These are phyloP conservation scores for Agrotis puta DNA, from an alignment of 2,888 invertebrate species.

Conservation along the genomic window DNA sequence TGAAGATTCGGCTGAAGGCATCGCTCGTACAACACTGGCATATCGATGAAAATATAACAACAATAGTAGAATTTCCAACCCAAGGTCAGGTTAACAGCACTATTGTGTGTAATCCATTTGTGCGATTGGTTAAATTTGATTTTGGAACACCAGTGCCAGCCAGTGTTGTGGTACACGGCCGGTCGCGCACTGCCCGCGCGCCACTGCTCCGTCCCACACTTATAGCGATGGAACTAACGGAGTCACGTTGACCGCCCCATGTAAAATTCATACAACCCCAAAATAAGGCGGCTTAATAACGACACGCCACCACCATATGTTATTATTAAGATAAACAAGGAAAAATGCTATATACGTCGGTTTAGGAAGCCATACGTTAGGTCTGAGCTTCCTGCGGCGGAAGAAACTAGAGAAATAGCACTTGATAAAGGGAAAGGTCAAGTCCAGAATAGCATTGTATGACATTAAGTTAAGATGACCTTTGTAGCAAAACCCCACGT, in stretches of 20 bases:
- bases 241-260: constrained; percentile 82
- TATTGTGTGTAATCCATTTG: constrained; percentile 80
- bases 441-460: constrained; percentile 59
- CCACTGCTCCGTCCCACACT: constrained; percentile 79
- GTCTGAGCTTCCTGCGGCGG: constrained; percentile 51
- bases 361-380: constrained; percentile 66
- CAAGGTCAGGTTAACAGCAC: constrained; percentile 83
- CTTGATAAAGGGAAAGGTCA: constrained; percentile 70
- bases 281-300: constrained; percentile 72
- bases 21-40: constrained; percentile 86
- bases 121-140: constrained; percentile 71
- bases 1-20: constrained; percentile 81
- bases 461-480: constrained; percentile 57
- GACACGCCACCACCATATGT: constrained; percentile 76
- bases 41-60: constrained; percentile 70
- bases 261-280: constrained; percentile 84
- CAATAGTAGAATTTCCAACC: constrained; percentile 64
- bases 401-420: constrained; percentile 49
- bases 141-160: constrained; percentile 81
- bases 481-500: constrained; percentile 58
- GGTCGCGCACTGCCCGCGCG: constrained; percentile 87
- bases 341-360: constrained; percentile 67
- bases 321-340: constrained; percentile 76
- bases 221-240: constrained; percentile 82
- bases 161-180: constrained; percentile 86